phyloP scores from a whole-genome alignment of 2,113 vertebrate species.

The Ceuthmochares aereus region DNA sequence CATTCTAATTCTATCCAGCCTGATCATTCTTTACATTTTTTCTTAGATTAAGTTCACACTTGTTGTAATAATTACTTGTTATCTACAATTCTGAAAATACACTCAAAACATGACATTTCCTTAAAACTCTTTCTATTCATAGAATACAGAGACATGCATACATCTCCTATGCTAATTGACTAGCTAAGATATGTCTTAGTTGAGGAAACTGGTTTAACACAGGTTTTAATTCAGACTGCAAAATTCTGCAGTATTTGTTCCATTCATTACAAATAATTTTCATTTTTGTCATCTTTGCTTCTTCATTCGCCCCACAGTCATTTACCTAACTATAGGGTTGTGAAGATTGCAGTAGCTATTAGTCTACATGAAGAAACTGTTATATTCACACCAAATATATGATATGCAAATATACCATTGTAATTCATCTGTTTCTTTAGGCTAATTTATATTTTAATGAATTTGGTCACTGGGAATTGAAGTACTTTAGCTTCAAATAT shows the following conservation, averaged over 20 bases:
- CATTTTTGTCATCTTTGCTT: not conserved
- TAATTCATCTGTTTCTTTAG: constrained; percentile 53
- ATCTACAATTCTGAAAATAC: constrained; percentile 7
- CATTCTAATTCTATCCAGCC: not conserved
- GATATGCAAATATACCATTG: constrained; percentile 30
- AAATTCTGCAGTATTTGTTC: constrained; percentile 14
- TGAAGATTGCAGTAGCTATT: not conserved
- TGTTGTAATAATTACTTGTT: not conserved
- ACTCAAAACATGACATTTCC: not conserved
- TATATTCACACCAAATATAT: not conserved
- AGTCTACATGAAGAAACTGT: not conserved
- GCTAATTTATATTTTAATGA: constrained; percentile 67
- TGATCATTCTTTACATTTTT: not conserved
- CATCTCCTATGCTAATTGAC: not conserved
- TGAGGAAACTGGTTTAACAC: not conserved
- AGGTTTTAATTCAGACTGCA: constrained; percentile 12
- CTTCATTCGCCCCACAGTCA: not conserved
- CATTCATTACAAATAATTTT: constrained; percentile 14
- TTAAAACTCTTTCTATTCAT: not conserved
- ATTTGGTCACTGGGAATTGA: constrained; percentile 43
- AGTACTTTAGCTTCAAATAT: constrained; percentile 41
- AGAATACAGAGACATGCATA: not conserved
- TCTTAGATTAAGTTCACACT: not conserved
- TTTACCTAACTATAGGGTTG: not conserved
- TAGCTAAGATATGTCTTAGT: not conserved